phyloP scores from a whole-genome alignment of 2,888 invertebrate genomes.

The Drosophila borborema region DNA sequence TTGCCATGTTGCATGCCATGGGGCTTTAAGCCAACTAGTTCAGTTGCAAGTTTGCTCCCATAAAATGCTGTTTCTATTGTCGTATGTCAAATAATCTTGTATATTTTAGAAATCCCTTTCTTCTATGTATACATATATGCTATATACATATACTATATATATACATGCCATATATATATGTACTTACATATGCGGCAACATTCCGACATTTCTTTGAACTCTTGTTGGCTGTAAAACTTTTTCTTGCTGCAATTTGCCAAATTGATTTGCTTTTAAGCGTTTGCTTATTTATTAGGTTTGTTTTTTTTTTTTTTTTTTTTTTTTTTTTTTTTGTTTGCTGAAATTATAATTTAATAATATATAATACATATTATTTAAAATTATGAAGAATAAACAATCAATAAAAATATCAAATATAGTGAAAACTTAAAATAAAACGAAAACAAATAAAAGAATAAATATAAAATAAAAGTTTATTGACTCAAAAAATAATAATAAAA shows the following conservation, averaged over 20 bases:
- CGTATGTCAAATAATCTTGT: slow-evolving; percentile 50
- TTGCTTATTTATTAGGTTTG: background rate
- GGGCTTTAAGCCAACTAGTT: slow-evolving; percentile 25
- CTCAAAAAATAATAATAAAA: too few species aligned
- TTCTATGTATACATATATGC: background rate
- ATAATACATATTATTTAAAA: too few species aligned
- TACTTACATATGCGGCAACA: slow-evolving; percentile 1
- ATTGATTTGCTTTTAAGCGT: slow-evolving; percentile 35
- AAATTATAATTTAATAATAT: too few species aligned
- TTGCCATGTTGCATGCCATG: slow-evolving; percentile 57
- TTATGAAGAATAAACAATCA: too few species aligned
- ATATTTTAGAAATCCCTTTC: slow-evolving; percentile 57
- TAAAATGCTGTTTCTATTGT: slow-evolving; percentile 68
- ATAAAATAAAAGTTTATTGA: too few species aligned
- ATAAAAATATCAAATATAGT: too few species aligned
- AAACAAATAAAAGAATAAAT: too few species aligned
- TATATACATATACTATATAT: background rate
- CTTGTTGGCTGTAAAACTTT: slow-evolving; percentile 7
- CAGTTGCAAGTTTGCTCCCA: slow-evolving; percentile 32
- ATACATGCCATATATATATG: background rate
- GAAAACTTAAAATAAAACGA: too few species aligned
- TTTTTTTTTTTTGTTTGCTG: too few species aligned
- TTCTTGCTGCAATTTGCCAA: slow-evolving; percentile 44
- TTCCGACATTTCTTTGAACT: slow-evolving; percentile 13
- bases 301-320: too few species aligned